Evolutionary conservation across 2,797 vertebrate genomes (phyloP).

Genomic region (Astyanax mexicanus): DNA sequence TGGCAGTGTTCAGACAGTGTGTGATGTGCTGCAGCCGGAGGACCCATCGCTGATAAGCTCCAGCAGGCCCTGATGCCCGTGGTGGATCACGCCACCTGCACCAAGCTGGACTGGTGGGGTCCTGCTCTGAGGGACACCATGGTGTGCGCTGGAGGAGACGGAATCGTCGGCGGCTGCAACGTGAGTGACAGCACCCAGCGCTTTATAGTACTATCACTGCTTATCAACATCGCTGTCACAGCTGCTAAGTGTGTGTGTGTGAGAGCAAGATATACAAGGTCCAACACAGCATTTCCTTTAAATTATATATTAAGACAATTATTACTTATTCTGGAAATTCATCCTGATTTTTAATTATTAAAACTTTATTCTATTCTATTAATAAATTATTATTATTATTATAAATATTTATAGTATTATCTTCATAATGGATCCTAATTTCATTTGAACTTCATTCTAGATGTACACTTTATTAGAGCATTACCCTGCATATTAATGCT

Average conservation of each 20-base stretch:
- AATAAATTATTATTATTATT: too few relatives aligned
- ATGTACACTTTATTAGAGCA: too few relatives aligned
- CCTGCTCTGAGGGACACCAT: constrained; percentile 65
- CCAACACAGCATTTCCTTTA: too few relatives aligned
- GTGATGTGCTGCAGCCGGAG: constrained; percentile 80
- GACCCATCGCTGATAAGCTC: constrained; percentile 85
- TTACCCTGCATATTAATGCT: too few relatives aligned
- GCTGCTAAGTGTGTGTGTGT: too few relatives aligned
- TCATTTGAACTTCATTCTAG: too few relatives aligned
- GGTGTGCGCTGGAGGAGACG: constrained; percentile 83
- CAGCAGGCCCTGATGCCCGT: constrained; percentile 93
- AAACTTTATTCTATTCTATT: too few relatives aligned
- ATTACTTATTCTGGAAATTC: too few relatives aligned
- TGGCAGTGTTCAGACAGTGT: constrained; percentile 2
- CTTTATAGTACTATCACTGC: constrained; percentile 4
- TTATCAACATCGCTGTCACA: neutral
- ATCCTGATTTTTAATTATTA: too few relatives aligned
- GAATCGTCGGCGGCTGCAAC: constrained; percentile 82
- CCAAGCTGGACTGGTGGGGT: constrained; percentile 87
- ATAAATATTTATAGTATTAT: too few relatives aligned
- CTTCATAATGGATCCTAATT: too few relatives aligned
- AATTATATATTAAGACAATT: too few relatives aligned
- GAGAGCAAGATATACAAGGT: neutral
- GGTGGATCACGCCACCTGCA: constrained; percentile 85
- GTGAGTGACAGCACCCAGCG: constrained; percentile 62